phyloP scores from a whole-genome alignment of 2,113 vertebrate species.

The Rhinolophus ferrumequinum region DNA sequence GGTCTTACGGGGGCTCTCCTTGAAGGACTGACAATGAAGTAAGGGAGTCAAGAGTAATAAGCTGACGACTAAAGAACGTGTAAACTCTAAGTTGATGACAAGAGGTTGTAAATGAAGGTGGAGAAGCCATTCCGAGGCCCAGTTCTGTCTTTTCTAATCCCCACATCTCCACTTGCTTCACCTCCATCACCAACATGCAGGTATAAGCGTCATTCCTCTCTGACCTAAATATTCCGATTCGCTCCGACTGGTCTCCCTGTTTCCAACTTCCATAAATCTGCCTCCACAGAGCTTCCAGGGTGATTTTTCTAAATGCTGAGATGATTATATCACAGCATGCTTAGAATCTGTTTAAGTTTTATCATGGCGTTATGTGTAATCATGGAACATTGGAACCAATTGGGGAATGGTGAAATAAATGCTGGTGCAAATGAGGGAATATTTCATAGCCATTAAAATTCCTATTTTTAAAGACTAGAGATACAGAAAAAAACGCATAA shows the following conservation, averaged over 20 bases:
- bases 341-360: neutral
- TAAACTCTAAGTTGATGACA: neutral
- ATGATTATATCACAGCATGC: neutral
- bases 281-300: neutral
- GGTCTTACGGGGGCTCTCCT: neutral
- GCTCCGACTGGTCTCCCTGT: neutral
- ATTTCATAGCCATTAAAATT: neutral
- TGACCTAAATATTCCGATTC: neutral
- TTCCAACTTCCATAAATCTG: neutral
- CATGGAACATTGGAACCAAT: neutral
- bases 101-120: neutral
- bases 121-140: neutral
- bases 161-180: neutral
- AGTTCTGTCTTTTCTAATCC: no score
- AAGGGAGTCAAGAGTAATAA: neutral
- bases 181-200: rapidly evolving
- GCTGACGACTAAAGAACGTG: neutral
- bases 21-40: neutral
- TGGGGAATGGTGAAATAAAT: neutral
- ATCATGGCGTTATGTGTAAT: neutral
- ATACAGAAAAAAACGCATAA: neutral
- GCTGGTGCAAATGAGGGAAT: neutral
- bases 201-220: neutral
- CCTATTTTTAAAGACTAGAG: neutral
- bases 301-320: constrained; percentile 5